A percentile compares a stretch with the other conserved stretches of the same genome.
phyloP scores from a whole-genome alignment of 2,113 vertebrate genomes.

The Nibea coibor region DNA sequence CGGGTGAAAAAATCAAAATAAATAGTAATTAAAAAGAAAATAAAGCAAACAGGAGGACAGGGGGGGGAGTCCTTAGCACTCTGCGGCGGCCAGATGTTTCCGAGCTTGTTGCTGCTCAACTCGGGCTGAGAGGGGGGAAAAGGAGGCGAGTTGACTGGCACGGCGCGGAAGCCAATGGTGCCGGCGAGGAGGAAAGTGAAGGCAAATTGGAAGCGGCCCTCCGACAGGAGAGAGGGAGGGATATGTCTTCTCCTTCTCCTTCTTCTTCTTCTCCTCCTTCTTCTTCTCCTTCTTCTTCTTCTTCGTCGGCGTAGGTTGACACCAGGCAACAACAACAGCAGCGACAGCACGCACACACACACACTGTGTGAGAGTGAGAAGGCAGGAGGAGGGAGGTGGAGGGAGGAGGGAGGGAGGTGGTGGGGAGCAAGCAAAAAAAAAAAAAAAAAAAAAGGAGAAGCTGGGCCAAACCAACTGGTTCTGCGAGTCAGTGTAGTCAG shows the following conservation, averaged over 20 bases:
- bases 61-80: conserved; percentile 75
- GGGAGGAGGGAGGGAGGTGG: no score
- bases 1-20: conserved; percentile 20
- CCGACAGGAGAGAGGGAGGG: conserved; percentile 79
- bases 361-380: conserved; percentile 48
- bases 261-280: conserved; percentile 19
- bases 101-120: conserved; percentile 89
- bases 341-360: conserved; percentile 43
- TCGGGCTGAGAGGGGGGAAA: conserved; percentile 67
- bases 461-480: conserved; percentile 84
- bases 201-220: conserved; percentile 83
- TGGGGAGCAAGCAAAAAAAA: no score
- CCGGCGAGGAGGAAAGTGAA: conserved; percentile 77
- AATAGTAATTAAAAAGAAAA: no score
- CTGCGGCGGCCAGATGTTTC: conserved; percentile 89
- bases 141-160: conserved; percentile 84
- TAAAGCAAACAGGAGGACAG: conserved; percentile 48
- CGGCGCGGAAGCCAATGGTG: conserved; percentile 82
- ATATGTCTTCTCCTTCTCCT: conserved; percentile 74
- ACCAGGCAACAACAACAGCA: conserved; percentile 81
- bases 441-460: conserved; percentile 49
- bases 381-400: conserved; percentile 59
- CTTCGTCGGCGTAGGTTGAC: conserved; percentile 83
- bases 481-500: conserved; percentile 67
- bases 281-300: no score